A percentile compares a stretch with the other conserved stretches of the same genome.
Conservation (phyloP, 1,140 invertebrate species). For the Hyphantria cunea region DNA sequence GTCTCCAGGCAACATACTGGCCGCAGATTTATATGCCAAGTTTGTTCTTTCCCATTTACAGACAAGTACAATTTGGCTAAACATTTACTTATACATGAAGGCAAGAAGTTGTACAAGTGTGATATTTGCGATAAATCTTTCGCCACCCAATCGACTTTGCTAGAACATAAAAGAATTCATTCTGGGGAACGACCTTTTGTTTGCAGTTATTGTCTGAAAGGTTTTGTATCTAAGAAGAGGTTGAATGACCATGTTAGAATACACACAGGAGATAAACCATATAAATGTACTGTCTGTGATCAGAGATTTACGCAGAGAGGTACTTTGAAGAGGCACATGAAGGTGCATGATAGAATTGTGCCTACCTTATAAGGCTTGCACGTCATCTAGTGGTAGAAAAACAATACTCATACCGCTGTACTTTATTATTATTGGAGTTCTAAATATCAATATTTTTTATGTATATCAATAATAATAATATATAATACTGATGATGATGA, state of each 20-base stretch:
- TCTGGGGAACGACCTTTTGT: constrained; percentile 83
- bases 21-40: constrained; percentile 63
- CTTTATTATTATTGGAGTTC: no score
- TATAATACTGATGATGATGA: no score
- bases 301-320: constrained; percentile 83
- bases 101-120: constrained; percentile 83
- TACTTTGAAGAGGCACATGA: constrained; percentile 79
- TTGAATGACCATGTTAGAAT: constrained; percentile 83
- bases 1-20: constrained; percentile 59
- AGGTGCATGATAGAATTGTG: constrained; percentile 70
- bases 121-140: constrained; percentile 83
- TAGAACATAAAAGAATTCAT: constrained; percentile 83
- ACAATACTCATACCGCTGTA: no score
- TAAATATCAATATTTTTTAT: no score
- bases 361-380: not conserved
- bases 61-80: constrained; percentile 83
- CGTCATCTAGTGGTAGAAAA: no score
- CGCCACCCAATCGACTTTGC: constrained; percentile 78
- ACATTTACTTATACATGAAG: constrained; percentile 85
- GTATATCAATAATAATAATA: no score
- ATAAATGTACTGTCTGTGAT: constrained; percentile 83
- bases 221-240: constrained; percentile 64
- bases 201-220: constrained; percentile 84
- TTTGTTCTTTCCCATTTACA: constrained; percentile 69
- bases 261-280: constrained; percentile 88